phyloP scores from a whole-genome alignment of 1,140 invertebrate genomes.

The Sitobion miscanthi region DNA sequence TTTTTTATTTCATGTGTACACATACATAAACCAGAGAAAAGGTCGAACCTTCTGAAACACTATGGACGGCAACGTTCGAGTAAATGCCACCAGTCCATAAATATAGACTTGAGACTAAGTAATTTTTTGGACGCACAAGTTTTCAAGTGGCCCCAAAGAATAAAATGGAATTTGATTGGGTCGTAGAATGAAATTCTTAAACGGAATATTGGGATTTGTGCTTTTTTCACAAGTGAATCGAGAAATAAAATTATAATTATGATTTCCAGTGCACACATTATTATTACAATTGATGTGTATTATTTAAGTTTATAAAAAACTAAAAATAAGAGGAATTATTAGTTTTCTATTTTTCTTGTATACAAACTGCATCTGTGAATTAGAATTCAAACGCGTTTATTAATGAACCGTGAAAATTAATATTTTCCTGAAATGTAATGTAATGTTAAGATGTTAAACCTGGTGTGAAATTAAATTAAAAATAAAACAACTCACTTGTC shows the following conservation, averaged over 20 bases:
- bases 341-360: not conserved
- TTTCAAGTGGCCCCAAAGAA: not conserved
- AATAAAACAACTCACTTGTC: not conserved
- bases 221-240: not conserved
- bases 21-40: conserved; percentile 21
- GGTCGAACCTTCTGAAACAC: conserved; percentile 27
- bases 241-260: not conserved
- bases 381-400: not conserved
- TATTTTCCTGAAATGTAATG: not conserved
- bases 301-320: not conserved
- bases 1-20: conserved; percentile 45
- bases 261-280: not conserved
- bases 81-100: conserved; percentile 45
- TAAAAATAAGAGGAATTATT: not conserved
- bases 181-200: not conserved
- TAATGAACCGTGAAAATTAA: conserved; percentile 38
- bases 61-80: not conserved
- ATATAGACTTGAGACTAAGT: not conserved
- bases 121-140: not conserved
- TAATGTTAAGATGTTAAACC: conserved; percentile 29
- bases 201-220: not conserved
- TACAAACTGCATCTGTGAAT: no score
- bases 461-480: conserved; percentile 39
- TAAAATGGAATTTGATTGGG: not conserved
- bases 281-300: not conserved